These are phyloP conservation scores for Musca vetustissima DNA, from an alignment of 1,140 invertebrate species.

Conservation along the genomic window DNA sequence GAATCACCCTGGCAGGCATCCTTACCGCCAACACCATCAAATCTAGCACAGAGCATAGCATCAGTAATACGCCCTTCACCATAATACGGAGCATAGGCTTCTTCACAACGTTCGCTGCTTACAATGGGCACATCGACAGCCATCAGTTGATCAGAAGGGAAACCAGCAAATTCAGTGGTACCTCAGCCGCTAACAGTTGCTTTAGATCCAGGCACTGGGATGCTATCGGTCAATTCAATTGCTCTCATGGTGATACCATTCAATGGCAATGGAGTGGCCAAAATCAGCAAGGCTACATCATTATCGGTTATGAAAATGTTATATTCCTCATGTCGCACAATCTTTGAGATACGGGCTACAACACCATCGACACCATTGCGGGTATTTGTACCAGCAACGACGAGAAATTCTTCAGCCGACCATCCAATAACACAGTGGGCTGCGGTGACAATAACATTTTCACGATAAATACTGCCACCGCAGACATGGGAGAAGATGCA, in stretches of 20 bases:
- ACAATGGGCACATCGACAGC: constrained; percentile 7
- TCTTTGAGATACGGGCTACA: neutral
- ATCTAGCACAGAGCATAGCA: constrained; percentile 57
- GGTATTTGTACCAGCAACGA: constrained; percentile 42
- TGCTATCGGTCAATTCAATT: neutral
- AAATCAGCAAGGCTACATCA: constrained; percentile 21
- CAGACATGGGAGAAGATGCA: constrained; percentile 60
- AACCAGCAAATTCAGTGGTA: neutral
- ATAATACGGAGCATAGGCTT: constrained; percentile 25
- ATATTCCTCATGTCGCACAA: constrained; percentile 14
- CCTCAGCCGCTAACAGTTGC: constrained; percentile 24
- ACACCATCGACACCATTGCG: constrained; percentile 29
- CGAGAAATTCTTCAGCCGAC: constrained; percentile 34
- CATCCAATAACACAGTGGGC: constrained; percentile 60
- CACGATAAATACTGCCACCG: constrained; percentile 60
- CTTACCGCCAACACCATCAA: constrained; percentile 12
- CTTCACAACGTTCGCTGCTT: constrained; percentile 30
- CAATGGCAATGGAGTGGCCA: neutral
- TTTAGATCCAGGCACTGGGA: constrained; percentile 3
- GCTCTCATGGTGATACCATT: neutral
- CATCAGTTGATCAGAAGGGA: neutral
- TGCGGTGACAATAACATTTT: constrained; percentile 60
- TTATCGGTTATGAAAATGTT: neutral
- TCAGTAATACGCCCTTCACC: constrained; percentile 33
- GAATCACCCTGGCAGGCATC: constrained; percentile 55